Evolutionary conservation across 2,888 invertebrate genomes (phyloP).

Genomic region (Philereme vetulata): DNA sequence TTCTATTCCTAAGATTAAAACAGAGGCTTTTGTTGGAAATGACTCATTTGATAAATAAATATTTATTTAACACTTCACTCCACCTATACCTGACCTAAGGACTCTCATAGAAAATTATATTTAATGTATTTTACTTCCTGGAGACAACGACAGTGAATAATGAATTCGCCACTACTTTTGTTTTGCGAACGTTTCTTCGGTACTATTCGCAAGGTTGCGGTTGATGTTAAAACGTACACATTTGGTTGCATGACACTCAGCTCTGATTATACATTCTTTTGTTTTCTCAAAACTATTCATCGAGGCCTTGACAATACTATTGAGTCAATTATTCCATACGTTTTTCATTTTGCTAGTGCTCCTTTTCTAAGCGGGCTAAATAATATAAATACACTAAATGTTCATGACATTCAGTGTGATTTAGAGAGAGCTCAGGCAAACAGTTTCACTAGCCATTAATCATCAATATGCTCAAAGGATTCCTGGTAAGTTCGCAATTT

Average conservation of each 20-base stretch:
- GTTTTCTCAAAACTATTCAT: constrained; percentile 63
- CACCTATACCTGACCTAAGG: background rate
- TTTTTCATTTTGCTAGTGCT: constrained; percentile 56
- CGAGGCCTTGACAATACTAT: constrained; percentile 64
- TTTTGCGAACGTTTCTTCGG: constrained; percentile 28
- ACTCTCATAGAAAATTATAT: constrained; percentile 4
- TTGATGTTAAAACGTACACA: constrained; percentile 40
- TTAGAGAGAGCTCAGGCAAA: constrained; percentile 44
- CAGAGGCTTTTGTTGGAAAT: background rate
- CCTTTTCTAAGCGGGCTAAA: constrained; percentile 52
- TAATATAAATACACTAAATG: constrained; percentile 65
- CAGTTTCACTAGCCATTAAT: constrained; percentile 40
- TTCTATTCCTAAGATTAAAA: too few relatives aligned
- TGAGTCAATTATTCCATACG: constrained; percentile 60
- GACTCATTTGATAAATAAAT: background rate
- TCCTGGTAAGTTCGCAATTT: constrained; percentile 48
- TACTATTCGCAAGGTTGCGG: constrained; percentile 42
- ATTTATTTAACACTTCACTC: background rate
- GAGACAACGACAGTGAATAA: constrained; percentile 31
- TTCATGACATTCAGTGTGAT: constrained; percentile 54
- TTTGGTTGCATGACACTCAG: constrained; percentile 33
- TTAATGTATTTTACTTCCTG: constrained; percentile 20
- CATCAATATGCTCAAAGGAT: constrained; percentile 49
- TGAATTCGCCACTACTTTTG: constrained; percentile 36
- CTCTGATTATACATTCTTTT: constrained; percentile 75